These are phyloP conservation scores for Syngnathus rostellatus DNA, from an alignment of 2,797 vertebrate genomes.

Conservation along the genomic window DNA sequence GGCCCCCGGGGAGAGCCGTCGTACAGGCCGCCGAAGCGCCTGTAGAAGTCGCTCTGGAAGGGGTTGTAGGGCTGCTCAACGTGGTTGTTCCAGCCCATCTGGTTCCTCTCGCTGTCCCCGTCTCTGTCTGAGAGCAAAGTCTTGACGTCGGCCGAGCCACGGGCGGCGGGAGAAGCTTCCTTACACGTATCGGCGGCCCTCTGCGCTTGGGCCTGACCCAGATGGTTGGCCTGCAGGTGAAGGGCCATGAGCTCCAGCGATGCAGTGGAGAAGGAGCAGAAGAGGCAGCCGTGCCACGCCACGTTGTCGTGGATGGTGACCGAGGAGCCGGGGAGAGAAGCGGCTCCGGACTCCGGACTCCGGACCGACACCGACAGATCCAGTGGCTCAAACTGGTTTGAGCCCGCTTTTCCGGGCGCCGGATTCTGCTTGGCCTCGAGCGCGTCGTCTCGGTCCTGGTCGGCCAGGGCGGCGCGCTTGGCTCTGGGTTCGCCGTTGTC, in stretches of 20 bases:
- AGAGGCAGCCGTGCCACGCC: constrained; percentile 93
- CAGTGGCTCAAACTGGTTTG: constrained; percentile 85
- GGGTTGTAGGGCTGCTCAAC: constrained; percentile 76
- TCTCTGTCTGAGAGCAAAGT: constrained; percentile 68
- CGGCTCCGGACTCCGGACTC: constrained; percentile 74
- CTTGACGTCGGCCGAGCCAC: constrained; percentile 60
- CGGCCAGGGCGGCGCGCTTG: constrained; percentile 60
- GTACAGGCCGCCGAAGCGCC: constrained; percentile 82
- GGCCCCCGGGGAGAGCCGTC: constrained; percentile 69
- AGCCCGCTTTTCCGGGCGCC: constrained; percentile 75
- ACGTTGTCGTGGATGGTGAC: constrained; percentile 92
- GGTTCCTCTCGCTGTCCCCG: constrained; percentile 74
- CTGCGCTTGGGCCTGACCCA: constrained; percentile 79
- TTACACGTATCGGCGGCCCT: constrained; percentile 61
- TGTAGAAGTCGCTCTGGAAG: constrained; percentile 92
- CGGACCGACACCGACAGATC: constrained; percentile 92
- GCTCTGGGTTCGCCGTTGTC: constrained; percentile 77
- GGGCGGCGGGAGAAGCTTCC: constrained; percentile 64
- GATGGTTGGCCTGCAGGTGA: constrained; percentile 93
- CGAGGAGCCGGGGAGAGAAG: constrained; percentile 83
- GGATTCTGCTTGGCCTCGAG: constrained; percentile 66
- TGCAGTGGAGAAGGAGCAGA: constrained; percentile 93
- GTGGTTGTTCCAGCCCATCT: constrained; percentile 78
- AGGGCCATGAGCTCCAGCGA: constrained; percentile 97
- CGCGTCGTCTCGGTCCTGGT: constrained; percentile 75